Evolutionary conservation across 2,888 invertebrate species (phyloP).

Genomic region (Leptogaster cylindrica): DNA sequence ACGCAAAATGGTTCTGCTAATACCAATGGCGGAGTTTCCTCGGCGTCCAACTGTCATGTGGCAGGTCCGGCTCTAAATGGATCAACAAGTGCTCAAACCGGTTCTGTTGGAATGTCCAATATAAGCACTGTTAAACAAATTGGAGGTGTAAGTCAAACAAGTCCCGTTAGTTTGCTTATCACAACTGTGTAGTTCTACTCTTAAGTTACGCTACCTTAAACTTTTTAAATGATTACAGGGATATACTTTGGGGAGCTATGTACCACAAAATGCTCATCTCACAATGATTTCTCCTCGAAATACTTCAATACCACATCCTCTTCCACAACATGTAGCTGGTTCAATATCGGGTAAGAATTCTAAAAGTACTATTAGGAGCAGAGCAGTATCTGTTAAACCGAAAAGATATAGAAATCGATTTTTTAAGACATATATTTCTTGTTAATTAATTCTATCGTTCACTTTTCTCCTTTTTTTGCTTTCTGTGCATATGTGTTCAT

Average conservation of each 20-base stretch:
- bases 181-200: too few relatives aligned
- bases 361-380: too few relatives aligned
- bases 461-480: too few relatives aligned
- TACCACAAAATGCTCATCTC: conserved; percentile 51
- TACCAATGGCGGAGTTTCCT: conserved; percentile 49
- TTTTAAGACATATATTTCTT: too few relatives aligned
- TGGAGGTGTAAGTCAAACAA: conserved; percentile 47
- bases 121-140: conserved; percentile 48
- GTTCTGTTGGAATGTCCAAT: conserved; percentile 49
- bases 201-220: too few relatives aligned
- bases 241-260: conserved; percentile 34
- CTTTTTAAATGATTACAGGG: conserved; percentile 27
- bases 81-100: conserved; percentile 50
- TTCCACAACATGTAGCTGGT: conserved; percentile 59
- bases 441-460: too few relatives aligned
- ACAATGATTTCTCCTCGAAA: conserved; percentile 57
- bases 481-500: too few relatives aligned
- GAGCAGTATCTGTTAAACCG: too few relatives aligned
- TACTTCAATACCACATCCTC: conserved; percentile 63
- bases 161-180: neutral
- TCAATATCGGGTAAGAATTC: conserved; percentile 51
- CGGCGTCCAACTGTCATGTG: conserved; percentile 43
- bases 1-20: conserved; percentile 61
- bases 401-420: too few relatives aligned
- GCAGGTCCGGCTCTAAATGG: conserved; percentile 48